Evolutionary conservation across 2,888 invertebrate genomes (phyloP), one percentile per base, ranked within the genome.

Genomic region (Tubulanus polymorphus): DNA sequence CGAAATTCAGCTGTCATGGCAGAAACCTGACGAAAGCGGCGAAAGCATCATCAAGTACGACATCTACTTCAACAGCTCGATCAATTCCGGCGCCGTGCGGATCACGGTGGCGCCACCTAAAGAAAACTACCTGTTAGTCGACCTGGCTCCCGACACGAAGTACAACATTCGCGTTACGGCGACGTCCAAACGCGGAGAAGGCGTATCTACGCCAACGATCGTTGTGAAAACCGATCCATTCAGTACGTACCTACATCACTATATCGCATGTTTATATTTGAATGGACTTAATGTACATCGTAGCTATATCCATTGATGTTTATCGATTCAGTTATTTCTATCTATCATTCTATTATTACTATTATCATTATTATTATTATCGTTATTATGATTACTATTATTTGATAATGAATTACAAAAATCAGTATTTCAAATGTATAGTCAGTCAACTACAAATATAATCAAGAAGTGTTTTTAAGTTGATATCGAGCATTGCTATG

Each of bases 131-230:
- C 90, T 89, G 25, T 84, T 97, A 69, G 89, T 88, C 68, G 90
- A 90, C 54, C 85, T 99, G 46, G 93, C 93, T 78, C 96, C 97
- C 30, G 92, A 95, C 83, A 96, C 95, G 12, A 82, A 93, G 67
- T 99, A 97, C 84, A 93, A 92, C 82, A 90, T 97, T 72, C 94
- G 95, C 91, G 83, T 99, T 69, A 93, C 95, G 15, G 97, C 96
- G 56, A 85, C 91, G 65, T 94, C 93, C 18, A 89, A 84, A 90
- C 63, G 66, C 15, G 97, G 96, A 12, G 95, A 93, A 80, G 96
- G 96, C 18, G 94, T 94, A 30, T 91, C 93, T 54, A 95, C 95
- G 18, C 92, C 93, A 37, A 91, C 93, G 15, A 89, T 94, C 66
- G 90, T 92, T 65, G 92, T 93, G 69, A 87, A 91, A 82, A 97